phyloP scores from a whole-genome alignment of 2,113 vertebrate species.

The Monopterus albus region DNA sequence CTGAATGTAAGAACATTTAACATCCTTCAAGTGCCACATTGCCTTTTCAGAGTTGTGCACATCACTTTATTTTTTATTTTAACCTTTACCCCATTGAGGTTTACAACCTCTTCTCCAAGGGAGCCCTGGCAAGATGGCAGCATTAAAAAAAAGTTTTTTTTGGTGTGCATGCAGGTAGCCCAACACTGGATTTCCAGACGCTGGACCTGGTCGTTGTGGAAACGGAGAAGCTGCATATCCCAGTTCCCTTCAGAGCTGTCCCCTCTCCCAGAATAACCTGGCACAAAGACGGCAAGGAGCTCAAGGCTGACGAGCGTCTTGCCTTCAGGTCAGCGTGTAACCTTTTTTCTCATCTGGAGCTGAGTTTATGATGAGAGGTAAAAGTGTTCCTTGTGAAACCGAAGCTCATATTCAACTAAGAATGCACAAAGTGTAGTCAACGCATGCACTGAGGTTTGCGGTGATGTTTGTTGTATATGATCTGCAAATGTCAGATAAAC shows the following conservation, averaged over 20 bases:
- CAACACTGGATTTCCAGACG: constrained; percentile 93
- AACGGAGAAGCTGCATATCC: constrained; percentile 93
- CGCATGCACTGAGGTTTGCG: no score
- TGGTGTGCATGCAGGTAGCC: constrained; percentile 83
- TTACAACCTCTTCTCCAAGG: no score
- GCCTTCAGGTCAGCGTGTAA: constrained; percentile 80
- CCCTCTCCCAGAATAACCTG: constrained; percentile 93
- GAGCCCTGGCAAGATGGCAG: no score
- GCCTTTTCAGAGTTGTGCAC: no score
- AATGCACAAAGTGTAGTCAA: no score
- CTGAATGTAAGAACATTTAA: constrained; percentile 89
- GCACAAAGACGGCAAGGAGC: constrained; percentile 96
- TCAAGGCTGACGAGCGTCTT: constrained; percentile 90
- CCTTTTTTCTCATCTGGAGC: background rate
- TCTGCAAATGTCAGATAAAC: no score
- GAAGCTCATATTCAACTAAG: background rate
- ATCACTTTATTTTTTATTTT: no score
- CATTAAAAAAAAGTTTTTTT: no score
- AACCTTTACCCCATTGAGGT: no score
- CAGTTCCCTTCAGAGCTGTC: constrained; percentile 92
- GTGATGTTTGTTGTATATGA: no score
- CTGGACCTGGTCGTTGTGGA: constrained; percentile 94
- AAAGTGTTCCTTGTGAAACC: background rate
- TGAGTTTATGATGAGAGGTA: background rate
- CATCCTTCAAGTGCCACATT: background rate